Evolutionary conservation across 2,888 invertebrate species (phyloP).

Genomic region (Barypeithes pellucidus): DNA sequence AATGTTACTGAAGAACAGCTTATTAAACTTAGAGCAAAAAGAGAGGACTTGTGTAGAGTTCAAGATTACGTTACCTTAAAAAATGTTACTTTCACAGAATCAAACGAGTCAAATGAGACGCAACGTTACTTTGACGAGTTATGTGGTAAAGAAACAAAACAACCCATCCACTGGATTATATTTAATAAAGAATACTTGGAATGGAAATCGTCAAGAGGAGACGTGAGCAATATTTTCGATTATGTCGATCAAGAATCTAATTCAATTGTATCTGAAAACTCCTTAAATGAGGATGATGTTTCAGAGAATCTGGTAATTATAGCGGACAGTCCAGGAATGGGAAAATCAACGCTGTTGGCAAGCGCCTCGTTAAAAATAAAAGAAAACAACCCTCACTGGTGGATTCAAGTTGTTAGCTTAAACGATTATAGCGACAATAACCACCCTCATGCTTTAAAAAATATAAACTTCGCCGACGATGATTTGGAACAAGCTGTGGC

Average conservation of each 20-base stretch:
- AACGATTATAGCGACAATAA: neutral
- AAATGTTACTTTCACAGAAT: neutral
- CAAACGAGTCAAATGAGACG: neutral
- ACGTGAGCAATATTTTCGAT: neutral
- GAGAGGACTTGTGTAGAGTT: neutral
- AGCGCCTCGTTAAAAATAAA: constrained; percentile 9
- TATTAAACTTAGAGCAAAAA: neutral
- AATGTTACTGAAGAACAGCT: constrained; percentile 4
- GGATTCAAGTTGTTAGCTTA: neutral
- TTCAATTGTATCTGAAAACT: neutral
- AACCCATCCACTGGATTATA: neutral
- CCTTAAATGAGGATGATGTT: neutral
- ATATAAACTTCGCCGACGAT: neutral
- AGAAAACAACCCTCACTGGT: constrained; percentile 7
- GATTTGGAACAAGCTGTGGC: neutral
- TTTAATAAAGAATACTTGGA: neutral
- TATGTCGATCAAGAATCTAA: neutral
- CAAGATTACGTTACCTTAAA: neutral
- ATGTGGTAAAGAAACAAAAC: neutral
- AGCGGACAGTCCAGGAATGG: constrained; percentile 13
- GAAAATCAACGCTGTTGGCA: neutral
- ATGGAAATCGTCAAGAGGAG: neutral
- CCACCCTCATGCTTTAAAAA: constrained; percentile 3
- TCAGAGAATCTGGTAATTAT: neutral
- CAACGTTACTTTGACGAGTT: neutral